phyloP scores from a whole-genome alignment of 2,797 vertebrate species.

The Garrulus glandarius region DNA sequence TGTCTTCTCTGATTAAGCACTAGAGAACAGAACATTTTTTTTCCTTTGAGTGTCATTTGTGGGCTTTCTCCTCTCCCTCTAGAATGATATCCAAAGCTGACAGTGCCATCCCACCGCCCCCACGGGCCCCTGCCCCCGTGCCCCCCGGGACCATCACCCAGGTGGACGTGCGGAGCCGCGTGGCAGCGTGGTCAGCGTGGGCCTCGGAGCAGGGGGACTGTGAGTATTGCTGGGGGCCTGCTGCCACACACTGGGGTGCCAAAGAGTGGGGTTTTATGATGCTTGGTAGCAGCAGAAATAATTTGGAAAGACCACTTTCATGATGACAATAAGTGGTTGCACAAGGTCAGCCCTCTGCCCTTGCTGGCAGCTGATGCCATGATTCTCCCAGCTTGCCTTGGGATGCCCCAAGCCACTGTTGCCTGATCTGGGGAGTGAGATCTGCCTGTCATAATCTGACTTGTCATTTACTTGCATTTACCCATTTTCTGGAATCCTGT shows the following conservation, averaged over 20 bases:
- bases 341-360: background rate
- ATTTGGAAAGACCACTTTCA: accelerated
- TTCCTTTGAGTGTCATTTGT: background rate
- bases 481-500: background rate
- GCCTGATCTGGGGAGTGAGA: background rate
- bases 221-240: constrained; percentile 72
- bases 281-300: background rate
- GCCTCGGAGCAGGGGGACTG: constrained; percentile 85
- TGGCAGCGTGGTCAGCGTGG: constrained; percentile 88
- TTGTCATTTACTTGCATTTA: background rate
- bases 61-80: background rate
- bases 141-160: constrained; percentile 80
- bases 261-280: accelerated
- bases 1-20: too few species aligned
- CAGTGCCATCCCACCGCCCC: constrained; percentile 86
- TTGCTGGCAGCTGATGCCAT: background rate
- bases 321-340: background rate
- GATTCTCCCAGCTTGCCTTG: background rate
- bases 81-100: constrained; percentile 91
- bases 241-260: accelerated
- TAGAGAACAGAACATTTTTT: accelerated
- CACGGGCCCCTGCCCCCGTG: constrained; percentile 83
- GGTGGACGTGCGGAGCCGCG: constrained; percentile 84
- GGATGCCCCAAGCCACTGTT: background rate
- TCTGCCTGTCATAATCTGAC: background rate